Base-by-base conservation (phyloP, 2,888 invertebrate species). In the Marronus borbonicus region DNA sequence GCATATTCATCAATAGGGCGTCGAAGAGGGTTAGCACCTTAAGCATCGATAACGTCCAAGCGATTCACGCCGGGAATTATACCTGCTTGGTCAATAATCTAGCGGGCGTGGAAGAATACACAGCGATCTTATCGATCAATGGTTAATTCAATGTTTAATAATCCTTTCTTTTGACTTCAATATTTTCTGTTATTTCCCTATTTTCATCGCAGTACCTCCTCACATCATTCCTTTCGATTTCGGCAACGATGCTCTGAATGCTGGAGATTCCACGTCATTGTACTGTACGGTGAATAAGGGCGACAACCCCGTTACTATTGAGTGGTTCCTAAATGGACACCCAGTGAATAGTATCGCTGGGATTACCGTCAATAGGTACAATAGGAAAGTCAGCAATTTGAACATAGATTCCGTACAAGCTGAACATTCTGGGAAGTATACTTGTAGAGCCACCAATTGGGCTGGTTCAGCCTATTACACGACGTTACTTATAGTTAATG, bases 261-360 rank as follows among this genome's bases (percentile, higher is more conserved):
- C 94, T 78, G 95, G 95, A 7, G 94, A 95, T 80, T 92, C 93
- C 81, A 93, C 94, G 44, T 94, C 94, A 78, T 91, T 94, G 2
- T 92, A 93, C 81, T 95, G 95, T 86, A 92, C 93, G 89, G 93
- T 95, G 66, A 91, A 92, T 60, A 94, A 94, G 87, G 95, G 96
- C 69, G 96, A 96, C 86, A 90, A 80, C 58, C 94, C 94, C 60
- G 89, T 95, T 82, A 91, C 91, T 85, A 92, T 95, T 83, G 89
- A 90, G 68, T 95, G 79, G 79, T 76, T 28, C 84, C 92, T 93
- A 86, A 92, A 94, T 86, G 92, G 92, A 84, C 89, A 90, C 80
- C 90, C 91, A 78, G 60, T 79, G 28, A 90, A 92, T 86, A 90
- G 90, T 84, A 90, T 88, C 83, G 89, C 89, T 85, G 85, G 84